Evolutionary conservation across 2,113 vertebrate species (phyloP).

Genomic region (Geococcyx californianus): DNA sequence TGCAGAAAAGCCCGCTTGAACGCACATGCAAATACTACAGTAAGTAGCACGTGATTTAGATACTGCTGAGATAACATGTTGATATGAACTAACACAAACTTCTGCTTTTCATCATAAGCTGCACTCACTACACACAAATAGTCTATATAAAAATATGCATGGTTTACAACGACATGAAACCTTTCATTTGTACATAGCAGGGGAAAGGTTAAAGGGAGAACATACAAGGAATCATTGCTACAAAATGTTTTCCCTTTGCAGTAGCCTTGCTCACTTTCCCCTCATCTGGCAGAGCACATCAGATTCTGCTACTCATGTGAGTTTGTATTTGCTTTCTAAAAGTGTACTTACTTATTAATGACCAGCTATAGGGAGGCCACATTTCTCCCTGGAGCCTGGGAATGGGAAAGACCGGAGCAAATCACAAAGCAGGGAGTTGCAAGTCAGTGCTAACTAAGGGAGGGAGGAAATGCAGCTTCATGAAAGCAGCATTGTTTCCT

Average conservation of each 20-base stretch:
- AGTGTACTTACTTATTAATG: slow-evolving; percentile 1
- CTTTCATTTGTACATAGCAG: not conserved
- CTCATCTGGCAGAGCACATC: not conserved
- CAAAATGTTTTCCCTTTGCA: not conserved
- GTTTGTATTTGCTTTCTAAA: not conserved
- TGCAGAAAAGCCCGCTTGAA: slow-evolving; percentile 50
- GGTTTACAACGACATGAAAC: not conserved
- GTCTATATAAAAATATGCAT: not conserved
- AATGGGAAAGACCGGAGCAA: not conserved
- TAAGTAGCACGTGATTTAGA: slow-evolving; percentile 47
- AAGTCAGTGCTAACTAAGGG: not conserved
- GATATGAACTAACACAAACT: slow-evolving; percentile 32
- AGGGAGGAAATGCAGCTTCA: not conserved
- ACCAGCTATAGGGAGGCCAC: not conserved
- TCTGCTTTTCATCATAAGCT: slow-evolving; percentile 14
- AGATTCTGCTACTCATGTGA: not conserved
- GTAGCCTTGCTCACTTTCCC: not conserved
- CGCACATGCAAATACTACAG: slow-evolving; percentile 40
- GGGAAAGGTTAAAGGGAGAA: not conserved
- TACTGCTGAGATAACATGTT: slow-evolving; percentile 20
- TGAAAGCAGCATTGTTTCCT: not conserved
- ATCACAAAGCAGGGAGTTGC: not conserved
- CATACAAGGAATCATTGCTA: not conserved
- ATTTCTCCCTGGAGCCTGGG: not conserved
- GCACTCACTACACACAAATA: not conserved